Conservation (phyloP, 2,113 vertebrate species). For the Micronycteris hirsuta region DNA sequence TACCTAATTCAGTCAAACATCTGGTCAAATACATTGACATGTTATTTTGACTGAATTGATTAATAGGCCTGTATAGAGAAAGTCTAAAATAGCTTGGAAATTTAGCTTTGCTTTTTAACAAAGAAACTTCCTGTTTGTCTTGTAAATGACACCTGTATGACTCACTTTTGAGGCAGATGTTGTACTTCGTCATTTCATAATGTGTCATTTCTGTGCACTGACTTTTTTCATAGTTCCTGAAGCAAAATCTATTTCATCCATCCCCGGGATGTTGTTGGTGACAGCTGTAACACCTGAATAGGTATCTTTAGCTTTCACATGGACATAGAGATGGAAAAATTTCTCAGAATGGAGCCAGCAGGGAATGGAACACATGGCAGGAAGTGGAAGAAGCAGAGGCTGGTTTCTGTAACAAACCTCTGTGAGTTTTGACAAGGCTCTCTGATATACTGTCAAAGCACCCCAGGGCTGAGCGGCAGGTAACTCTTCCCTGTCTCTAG, state of each 20-base stretch:
- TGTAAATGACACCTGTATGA: conserved; percentile 59
- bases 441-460: conserved; percentile 53
- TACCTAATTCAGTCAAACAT: neutral
- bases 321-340: conserved; percentile 43
- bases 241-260: conserved; percentile 63
- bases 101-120: conserved; percentile 43
- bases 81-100: conserved; percentile 49
- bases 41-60: conserved; percentile 39
- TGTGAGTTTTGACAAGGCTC: conserved; percentile 53
- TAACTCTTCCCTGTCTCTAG: conserved; percentile 14
- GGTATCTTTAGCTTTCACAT: conserved; percentile 57
- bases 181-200: conserved; percentile 54
- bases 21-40: conserved; percentile 24
- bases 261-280: conserved; percentile 51
- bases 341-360: conserved; percentile 46
- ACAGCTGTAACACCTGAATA: conserved; percentile 70
- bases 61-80: neutral
- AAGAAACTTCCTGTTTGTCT: conserved; percentile 64
- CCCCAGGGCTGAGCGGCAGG: conserved; percentile 30
- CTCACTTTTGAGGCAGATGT: conserved; percentile 68
- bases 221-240: conserved; percentile 66
- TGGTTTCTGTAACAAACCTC: conserved; percentile 51
- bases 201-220: conserved; percentile 43
- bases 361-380: conserved; percentile 67
- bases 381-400: conserved; percentile 44